Conservation (phyloP, 1,140 invertebrate genomes). For the Drosophila mauritiana region DNA sequence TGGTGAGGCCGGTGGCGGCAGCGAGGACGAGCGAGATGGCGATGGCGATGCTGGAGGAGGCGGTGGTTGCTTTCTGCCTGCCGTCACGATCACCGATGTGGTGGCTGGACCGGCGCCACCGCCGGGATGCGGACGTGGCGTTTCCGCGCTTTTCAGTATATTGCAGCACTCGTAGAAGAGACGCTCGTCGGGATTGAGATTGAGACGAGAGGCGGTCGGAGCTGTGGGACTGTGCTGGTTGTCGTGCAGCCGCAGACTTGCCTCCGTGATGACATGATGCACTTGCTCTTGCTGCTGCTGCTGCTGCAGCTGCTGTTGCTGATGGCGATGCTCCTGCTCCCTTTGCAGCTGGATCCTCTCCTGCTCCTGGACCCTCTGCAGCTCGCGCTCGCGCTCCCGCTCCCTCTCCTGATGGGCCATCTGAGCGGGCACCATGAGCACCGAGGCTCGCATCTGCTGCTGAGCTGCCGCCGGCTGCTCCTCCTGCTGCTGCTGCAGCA, state of each 20-base stretch:
- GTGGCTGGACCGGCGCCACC: neutral
- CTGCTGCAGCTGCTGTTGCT: neutral
- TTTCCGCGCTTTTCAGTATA: conserved; percentile 80
- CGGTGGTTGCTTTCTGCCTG: conserved; percentile 20
- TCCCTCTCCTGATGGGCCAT: conserved; percentile 18
- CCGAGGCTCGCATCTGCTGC: conserved; percentile 56
- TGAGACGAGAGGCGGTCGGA: conserved; percentile 54
- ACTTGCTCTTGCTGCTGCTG: conserved; percentile 2
- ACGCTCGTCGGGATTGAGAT: conserved; percentile 82
- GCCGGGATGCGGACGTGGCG: conserved; percentile 36
- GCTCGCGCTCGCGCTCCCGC: neutral
- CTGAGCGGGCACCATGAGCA: conserved; percentile 51
- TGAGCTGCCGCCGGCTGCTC: conserved; percentile 2
- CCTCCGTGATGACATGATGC: conserved; percentile 70
- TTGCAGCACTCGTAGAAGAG: conserved; percentile 84
- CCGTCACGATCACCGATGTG: conserved; percentile 43
- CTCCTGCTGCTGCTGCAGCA: neutral
- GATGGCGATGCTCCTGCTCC: neutral
- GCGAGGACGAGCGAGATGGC: conserved; percentile 4
- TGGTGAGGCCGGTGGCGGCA: conserved; percentile 24
- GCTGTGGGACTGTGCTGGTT: conserved; percentile 55
- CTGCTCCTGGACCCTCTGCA: neutral
- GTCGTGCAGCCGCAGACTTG: conserved; percentile 62
- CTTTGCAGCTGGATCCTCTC: neutral
- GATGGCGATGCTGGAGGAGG: conserved; percentile 34